phyloP scores from a whole-genome alignment of 2,113 vertebrate genomes.

The Accipiter cooperii region DNA sequence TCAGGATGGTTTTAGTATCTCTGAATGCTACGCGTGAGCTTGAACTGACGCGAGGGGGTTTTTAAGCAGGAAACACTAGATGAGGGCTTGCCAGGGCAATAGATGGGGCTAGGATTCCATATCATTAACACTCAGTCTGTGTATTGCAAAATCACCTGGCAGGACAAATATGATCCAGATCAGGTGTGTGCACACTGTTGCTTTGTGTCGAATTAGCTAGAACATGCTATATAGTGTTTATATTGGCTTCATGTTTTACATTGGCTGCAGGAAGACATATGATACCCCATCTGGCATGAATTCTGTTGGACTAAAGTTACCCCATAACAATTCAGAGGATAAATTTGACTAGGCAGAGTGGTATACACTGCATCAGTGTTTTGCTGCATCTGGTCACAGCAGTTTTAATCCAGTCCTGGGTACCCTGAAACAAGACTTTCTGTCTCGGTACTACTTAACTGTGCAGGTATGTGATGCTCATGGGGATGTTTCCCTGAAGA shows the following conservation, averaged over 20 bases:
- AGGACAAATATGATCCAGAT: neutral
- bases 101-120: neutral
- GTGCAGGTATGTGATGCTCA: neutral
- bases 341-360: neutral
- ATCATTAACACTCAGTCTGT: neutral
- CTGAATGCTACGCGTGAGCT: neutral
- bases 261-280: neutral
- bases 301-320: neutral
- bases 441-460: neutral
- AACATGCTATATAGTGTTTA: neutral
- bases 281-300: neutral
- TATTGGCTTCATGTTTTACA: neutral
- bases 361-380: neutral
- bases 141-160: constrained; percentile 5
- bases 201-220: constrained; percentile 21
- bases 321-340: neutral
- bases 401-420: neutral
- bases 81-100: neutral
- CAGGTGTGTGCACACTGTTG: neutral
- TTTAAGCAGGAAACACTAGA: neutral
- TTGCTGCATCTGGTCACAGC: neutral
- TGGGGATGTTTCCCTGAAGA: neutral
- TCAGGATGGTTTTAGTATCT: neutral
- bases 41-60: neutral
- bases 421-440: neutral